Conservation (phyloP, 1,140 invertebrate species). For the Campodea augens region DNA sequence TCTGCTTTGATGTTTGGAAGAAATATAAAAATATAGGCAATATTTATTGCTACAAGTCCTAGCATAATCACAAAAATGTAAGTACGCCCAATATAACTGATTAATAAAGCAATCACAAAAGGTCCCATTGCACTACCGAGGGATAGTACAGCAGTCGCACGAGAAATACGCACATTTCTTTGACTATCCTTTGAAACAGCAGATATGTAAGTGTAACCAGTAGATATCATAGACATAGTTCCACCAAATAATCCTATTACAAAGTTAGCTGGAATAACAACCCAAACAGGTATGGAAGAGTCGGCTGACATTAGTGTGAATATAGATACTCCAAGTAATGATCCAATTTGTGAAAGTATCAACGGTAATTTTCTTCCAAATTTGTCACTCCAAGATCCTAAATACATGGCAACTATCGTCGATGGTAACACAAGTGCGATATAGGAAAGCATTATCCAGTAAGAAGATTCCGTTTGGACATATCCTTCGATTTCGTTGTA, state of each 20-base stretch:
- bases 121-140: constrained; percentile 24
- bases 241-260: constrained; percentile 26
- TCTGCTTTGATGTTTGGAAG: background rate
- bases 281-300: constrained; percentile 16
- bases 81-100: background rate
- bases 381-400: constrained; percentile 18
- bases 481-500: constrained; percentile 15
- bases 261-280: constrained; percentile 22
- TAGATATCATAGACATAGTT: constrained; percentile 23
- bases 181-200: constrained; percentile 19
- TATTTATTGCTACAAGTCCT: background rate
- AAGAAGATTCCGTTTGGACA: constrained; percentile 21
- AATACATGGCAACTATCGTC: constrained; percentile 20
- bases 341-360: constrained; percentile 24
- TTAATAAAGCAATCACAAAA: background rate
- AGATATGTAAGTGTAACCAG: constrained; percentile 26
- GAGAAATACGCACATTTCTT: constrained; percentile 24
- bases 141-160: constrained; percentile 28
- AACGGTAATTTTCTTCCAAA: constrained; percentile 25
- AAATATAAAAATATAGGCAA: background rate
- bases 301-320: constrained; percentile 23
- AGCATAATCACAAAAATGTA: background rate
- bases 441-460: constrained; percentile 23
- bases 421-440: constrained; percentile 23
- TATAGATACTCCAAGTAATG: constrained; percentile 19